Evolutionary conservation across 2,797 vertebrate genomes (phyloP), one percentile per base, ranked within the genome.

Genomic region (Myioborus miniatus): DNA sequence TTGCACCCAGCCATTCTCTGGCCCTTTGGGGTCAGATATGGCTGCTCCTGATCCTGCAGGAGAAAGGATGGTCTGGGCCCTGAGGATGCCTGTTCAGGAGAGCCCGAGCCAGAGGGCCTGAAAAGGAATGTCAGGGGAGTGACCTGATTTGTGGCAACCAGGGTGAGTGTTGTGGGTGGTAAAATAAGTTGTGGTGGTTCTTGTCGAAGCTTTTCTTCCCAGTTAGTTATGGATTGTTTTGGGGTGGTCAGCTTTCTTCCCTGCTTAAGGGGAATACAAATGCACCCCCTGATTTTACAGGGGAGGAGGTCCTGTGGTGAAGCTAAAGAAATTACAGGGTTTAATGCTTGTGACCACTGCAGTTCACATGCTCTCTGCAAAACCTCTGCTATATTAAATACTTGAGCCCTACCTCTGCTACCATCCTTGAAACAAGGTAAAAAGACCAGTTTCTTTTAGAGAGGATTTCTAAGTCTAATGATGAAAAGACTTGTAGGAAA

Each of bases 291-390:
- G 46, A n/a, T 21, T 58, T 71, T 29, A 53, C 30, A 64, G 24
- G 17, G 6, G 9, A 77, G 21, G 19, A 68, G 13, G 8, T 81
- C 11, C 27, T 0, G 2, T 34, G 41, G 21, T 75, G 30, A 74
- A 34, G 8, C 17, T 21, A 34, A 72, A 52, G 30, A 74, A 83
- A 63, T 43, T 1, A 19, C 9, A 21, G 15, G 5, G 5, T 65
- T 36, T 30, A n/a, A 4, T 64, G 37, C 15, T 46, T 37, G 27
- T 41, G 27, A 49, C 13, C 5, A 3, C 27, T 52, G 52, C 17
- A 15, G 5, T 27, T 81, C 27, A 12, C 0, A 0, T 50, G 7
- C 30, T 76, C 69, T 55, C n/a, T 70, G 20, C 29, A 52, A 23
- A 87, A 37, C 9, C 32, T 46, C 15, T 55, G 20, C 27, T 34